phyloP scores from a whole-genome alignment of 2,888 invertebrate species.

The Andrena flavipes region DNA sequence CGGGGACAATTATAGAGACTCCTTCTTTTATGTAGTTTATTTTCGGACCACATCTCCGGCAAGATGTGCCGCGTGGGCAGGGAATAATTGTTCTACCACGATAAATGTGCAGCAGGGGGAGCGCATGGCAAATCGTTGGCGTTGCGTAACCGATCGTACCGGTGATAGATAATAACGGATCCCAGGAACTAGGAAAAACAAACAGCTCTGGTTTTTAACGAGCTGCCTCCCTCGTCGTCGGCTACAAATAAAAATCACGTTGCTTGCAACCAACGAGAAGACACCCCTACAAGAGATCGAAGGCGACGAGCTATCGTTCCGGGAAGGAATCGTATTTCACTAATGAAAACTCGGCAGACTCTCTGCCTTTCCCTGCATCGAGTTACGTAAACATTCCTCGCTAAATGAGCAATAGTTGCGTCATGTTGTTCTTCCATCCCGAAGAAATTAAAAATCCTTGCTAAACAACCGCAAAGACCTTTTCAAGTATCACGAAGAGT shows the following conservation, averaged over 20 bases:
- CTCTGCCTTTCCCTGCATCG: not conserved
- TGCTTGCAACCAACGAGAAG: not conserved
- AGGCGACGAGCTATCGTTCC: not conserved
- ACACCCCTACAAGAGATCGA: not conserved
- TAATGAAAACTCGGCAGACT: not conserved
- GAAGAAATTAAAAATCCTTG: not conserved
- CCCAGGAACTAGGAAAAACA: not conserved
- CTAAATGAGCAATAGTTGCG: constrained; percentile 6
- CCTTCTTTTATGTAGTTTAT: no score
- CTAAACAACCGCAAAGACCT: not conserved
- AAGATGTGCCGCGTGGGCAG: not conserved
- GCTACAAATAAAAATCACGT: not conserved
- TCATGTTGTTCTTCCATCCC: not conserved
- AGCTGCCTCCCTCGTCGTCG: not conserved
- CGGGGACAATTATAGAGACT: no score
- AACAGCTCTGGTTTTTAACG: not conserved
- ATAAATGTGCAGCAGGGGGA: not conserved
- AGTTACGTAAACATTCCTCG: constrained; percentile 8
- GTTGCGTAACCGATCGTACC: constrained; percentile 4
- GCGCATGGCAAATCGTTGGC: not conserved
- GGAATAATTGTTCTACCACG: not conserved
- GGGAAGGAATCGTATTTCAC: constrained; percentile 1
- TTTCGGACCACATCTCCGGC: no score
- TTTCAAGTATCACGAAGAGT: not conserved
- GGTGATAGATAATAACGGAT: not conserved